Base-by-base conservation (phyloP, 2,113 vertebrate species). In the Coptodon bakossiorum region DNA sequence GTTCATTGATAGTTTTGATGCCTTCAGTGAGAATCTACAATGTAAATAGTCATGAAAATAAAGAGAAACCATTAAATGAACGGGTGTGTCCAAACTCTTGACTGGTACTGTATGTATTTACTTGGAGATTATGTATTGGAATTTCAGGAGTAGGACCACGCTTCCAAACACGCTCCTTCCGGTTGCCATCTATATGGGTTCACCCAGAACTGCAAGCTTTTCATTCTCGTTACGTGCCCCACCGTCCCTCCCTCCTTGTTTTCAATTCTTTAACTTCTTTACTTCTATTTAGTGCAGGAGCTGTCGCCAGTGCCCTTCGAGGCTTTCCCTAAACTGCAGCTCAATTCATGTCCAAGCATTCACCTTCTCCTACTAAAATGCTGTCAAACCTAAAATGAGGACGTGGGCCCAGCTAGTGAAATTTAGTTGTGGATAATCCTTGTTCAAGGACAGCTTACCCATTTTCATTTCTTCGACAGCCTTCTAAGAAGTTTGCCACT, bases 201-300 rank as follows among this genome's bases (percentile, higher is more conserved):
- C 57, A 59, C 14, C 57, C 57, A 59, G 57, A 14, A 31, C 57
- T 59, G 57, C 27, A 59, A 59, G 27, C 57, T 59, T 17, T 59
- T 59, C 57, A 17, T 0, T 59, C 27, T 17, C 1, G 5, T 59
- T 59, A 59, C 3, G 0, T 6, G 27, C 27, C 27, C 27, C 57
- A 59, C 57, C 14, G 3, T 9, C 27, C 0, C 57, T 31, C 3
- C 56, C 14, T 59, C 56, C 1, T 59, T 31, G 7, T 59, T 59
- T 59, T 59, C 57, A 59, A 31, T 59, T 59, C 57, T 59, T 59
- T 22, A 22, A 22, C 22, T 22, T 22, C 22, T 22, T 22, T 22
- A 22, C 22, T 22, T 22, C 22, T 22, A 22, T 22, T 22, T 31
- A 59, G 7, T 59, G 56, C 56, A 59, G 56, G 56, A 59, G 27